These are phyloP conservation scores for Automeris io DNA, from an alignment of 2,888 invertebrate genomes.

Conservation along the genomic window DNA sequence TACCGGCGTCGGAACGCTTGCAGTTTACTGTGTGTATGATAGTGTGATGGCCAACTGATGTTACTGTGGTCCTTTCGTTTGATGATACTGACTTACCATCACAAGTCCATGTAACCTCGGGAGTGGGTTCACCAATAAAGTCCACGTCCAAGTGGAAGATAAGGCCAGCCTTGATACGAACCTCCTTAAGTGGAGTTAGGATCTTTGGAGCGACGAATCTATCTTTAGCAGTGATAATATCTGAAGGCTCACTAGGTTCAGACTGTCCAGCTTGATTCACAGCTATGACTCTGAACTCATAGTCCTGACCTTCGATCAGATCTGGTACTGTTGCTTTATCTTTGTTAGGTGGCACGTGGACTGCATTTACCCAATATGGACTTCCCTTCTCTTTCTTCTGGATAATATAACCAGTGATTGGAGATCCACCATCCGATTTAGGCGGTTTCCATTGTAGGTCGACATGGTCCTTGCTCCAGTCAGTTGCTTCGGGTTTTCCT, in stretches of 20 bases:
- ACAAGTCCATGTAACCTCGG: conserved; percentile 92
- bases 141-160: conserved; percentile 93
- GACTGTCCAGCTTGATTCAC: conserved; percentile 97
- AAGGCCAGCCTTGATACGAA: conserved; percentile 94
- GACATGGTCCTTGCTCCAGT: conserved; percentile 96
- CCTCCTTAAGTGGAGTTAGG: conserved; percentile 91
- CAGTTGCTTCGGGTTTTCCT: conserved; percentile 92
- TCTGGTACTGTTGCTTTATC: conserved; percentile 92
- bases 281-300: conserved; percentile 97
- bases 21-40: conserved; percentile 96
- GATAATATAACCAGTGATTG: conserved; percentile 93
- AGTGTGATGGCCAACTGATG: conserved; percentile 94
- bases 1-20: conserved; percentile 92
- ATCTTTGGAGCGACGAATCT: conserved; percentile 96
- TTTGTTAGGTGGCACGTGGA: conserved; percentile 88
- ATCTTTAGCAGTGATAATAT: conserved; percentile 89
- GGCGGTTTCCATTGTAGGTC: conserved; percentile 96
- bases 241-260: conserved; percentile 96
- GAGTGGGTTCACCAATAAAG: conserved; percentile 95
- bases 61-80: conserved; percentile 90
- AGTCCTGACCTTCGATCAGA: conserved; percentile 95
- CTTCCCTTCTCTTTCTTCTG: conserved; percentile 98
- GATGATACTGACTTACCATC: conserved; percentile 83
- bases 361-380: conserved; percentile 95
- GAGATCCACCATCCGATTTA: conserved; percentile 92